A percentile compares a stretch with the other conserved stretches of the same genome.
phyloP scores from a whole-genome alignment of 1,140 invertebrate genomes.

The Diorhabda elongata region DNA sequence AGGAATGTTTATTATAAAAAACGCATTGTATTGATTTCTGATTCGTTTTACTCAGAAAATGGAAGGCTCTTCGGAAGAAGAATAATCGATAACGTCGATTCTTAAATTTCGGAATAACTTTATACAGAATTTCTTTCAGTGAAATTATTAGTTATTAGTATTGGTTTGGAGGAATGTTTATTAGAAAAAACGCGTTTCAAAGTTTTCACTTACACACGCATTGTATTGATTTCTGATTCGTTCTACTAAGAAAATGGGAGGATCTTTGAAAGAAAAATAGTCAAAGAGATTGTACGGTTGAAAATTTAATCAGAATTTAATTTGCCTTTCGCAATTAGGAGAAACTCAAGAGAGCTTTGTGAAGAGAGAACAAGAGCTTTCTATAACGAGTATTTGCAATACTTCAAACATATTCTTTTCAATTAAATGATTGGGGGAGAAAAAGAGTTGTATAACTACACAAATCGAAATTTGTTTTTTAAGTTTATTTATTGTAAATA shows the following conservation, averaged over 20 bases:
- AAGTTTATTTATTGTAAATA: too few species aligned
- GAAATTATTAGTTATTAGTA: too few species aligned
- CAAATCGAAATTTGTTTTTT: not conserved
- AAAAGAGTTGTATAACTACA: not conserved
- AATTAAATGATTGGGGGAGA: not conserved
- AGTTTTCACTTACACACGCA: too few species aligned
- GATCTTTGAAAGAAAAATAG: not conserved
- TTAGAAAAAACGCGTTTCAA: too few species aligned
- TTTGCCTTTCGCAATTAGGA: constrained; percentile 5
- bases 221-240: not conserved
- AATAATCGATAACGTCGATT: too few species aligned
- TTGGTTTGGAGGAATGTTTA: too few species aligned
- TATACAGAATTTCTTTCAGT: too few species aligned
- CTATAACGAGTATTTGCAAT: not conserved
- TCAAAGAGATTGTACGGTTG: constrained; percentile 1
- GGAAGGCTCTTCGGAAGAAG: too few species aligned
- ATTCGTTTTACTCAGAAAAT: too few species aligned
- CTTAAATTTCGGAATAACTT: too few species aligned
- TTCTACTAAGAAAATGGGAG: not conserved
- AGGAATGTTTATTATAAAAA: too few species aligned
- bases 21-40: too few species aligned
- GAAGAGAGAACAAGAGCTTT: constrained; percentile 3
- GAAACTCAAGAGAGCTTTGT: constrained; percentile 4
- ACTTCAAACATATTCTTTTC: not conserved
- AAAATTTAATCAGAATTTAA: constrained; percentile 8